Evolutionary conservation across 2,888 invertebrate species (phyloP).

Genomic region (Sisyra terminalis): DNA sequence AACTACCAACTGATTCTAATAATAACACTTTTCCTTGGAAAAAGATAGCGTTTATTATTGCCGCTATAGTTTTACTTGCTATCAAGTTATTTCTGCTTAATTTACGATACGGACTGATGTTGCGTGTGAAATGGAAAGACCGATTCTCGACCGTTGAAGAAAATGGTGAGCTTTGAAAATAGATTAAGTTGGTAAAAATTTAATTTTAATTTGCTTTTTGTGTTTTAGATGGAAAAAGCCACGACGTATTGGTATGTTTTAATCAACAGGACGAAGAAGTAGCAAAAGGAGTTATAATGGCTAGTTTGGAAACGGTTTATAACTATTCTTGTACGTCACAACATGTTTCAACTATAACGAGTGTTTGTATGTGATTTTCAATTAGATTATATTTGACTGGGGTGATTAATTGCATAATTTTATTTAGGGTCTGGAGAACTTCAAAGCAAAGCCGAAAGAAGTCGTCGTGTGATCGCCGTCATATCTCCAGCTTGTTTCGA

Average conservation of each 20-base stretch:
- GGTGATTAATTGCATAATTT: not conserved
- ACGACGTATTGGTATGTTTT: slow-evolving; percentile 48
- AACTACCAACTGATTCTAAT: slow-evolving; percentile 17
- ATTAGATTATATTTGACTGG: not conserved
- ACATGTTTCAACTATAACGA: slow-evolving; percentile 32
- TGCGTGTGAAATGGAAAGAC: slow-evolving; percentile 31
- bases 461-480: slow-evolving; percentile 29
- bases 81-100: slow-evolving; percentile 34
- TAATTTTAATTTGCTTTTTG: not conserved
- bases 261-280: slow-evolving; percentile 44
- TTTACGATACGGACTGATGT: slow-evolving; percentile 30
- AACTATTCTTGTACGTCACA: slow-evolving; percentile 43
- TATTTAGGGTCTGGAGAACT: slow-evolving; percentile 39
- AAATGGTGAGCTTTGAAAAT: slow-evolving; percentile 19
- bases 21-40: slow-evolving; percentile 37
- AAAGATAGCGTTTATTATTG: slow-evolving; percentile 33
- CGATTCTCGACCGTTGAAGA: slow-evolving; percentile 28
- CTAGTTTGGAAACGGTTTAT: slow-evolving; percentile 43
- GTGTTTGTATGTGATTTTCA: slow-evolving; percentile 31
- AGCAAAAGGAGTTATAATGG: slow-evolving; percentile 41
- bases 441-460: slow-evolving; percentile 32
- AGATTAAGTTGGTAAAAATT: not conserved
- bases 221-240: slow-evolving; percentile 33
- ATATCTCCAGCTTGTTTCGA: slow-evolving; percentile 29
- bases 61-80: slow-evolving; percentile 30